phyloP scores from a whole-genome alignment of 1,140 invertebrate species.

The Orussus abietinus region DNA sequence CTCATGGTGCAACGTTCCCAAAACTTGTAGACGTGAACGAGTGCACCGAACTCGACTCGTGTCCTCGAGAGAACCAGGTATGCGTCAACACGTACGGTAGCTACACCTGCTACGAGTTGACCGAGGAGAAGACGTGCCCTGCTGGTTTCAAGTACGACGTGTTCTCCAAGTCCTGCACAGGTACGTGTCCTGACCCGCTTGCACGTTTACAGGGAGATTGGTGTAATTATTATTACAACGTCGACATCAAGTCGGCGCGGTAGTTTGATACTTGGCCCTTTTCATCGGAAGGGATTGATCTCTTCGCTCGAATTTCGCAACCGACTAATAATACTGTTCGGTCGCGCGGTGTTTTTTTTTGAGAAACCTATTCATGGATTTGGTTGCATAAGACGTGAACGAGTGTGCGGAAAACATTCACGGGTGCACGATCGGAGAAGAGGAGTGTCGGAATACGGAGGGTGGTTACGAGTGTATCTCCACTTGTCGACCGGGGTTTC shows the following conservation, averaged over 20 bases:
- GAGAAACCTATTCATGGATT: too few relatives aligned
- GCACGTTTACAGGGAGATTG: too few relatives aligned
- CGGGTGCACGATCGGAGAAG: slow-evolving; percentile 41
- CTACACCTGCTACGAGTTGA: slow-evolving; percentile 61
- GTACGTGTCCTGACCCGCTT: too few relatives aligned
- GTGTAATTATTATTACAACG: too few relatives aligned
- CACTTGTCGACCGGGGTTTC: slow-evolving; percentile 66
- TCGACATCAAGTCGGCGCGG: too few relatives aligned
- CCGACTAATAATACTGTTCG: too few relatives aligned
- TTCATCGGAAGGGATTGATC: too few relatives aligned
- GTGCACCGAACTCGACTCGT: slow-evolving; percentile 61
- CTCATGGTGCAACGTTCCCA: too few relatives aligned
- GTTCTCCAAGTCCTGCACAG: slow-evolving; percentile 56
- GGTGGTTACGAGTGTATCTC: slow-evolving; percentile 56
- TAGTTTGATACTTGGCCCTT: too few relatives aligned
- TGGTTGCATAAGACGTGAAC: slow-evolving; percentile 60
- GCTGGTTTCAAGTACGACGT: slow-evolving; percentile 65
- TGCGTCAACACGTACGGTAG: slow-evolving; percentile 69
- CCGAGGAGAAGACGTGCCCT: slow-evolving; percentile 57
- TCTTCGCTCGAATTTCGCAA: too few relatives aligned
- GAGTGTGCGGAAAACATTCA: slow-evolving; percentile 52
- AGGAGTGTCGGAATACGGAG: slow-evolving; percentile 55
- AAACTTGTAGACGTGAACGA: slow-evolving; percentile 79
- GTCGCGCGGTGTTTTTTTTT: too few relatives aligned
- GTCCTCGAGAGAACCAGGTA: slow-evolving; percentile 59